Base-by-base conservation (phyloP, 2,888 invertebrate species). In the Macropis europaea region DNA sequence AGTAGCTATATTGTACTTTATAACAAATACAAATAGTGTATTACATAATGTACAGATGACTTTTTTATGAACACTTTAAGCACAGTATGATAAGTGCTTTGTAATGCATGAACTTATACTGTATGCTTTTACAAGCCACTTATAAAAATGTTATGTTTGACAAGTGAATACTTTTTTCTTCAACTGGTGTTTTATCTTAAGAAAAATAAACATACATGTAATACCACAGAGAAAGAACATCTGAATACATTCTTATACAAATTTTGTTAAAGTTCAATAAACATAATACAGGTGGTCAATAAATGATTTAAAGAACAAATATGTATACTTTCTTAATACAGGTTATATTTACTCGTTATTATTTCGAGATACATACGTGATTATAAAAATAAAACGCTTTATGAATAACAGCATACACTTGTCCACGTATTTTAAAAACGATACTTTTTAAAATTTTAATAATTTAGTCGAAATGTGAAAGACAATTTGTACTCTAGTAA, bases 361-460 rank as follows among this genome's bases (percentile, higher is more conserved):
- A 19, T 40, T 47, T 59, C 43, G 45, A 62, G 30, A 71, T 74
- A 76, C 40, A 60, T 47, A 24, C 30, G 28, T 57, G 24, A 28
- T 69, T 78, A 76, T 34, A 76, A 78, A 73, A 79, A 78, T 76
- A 76, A 76, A 68, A 66, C 24, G 42, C 43, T 71, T 63, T 62
- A 60, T 57, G 47, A 63, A 57, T 66, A 74, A 45, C 59, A 48
- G 43, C 22, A 45, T 64, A 70, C 42, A 52, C 57, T 36, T 36
- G 15, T 34, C 38, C 4, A 28, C 34, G 38, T 17, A 40, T 61
- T 72, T 19, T 40, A 40, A 28, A 67, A 73, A 57, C 24, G 34
- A 57, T 57, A 52, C 54, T 17, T 36, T 53, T 50, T 30, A 43
- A 59, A 68, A 45, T 38, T 48, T 30, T 15, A 43, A 63, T 63